A percentile compares a stretch with the other conserved stretches of the same genome.
These are phyloP conservation scores for Halcyon smyrnensis DNA, from an alignment of 2,797 vertebrate species.

Conservation along the genomic window DNA sequence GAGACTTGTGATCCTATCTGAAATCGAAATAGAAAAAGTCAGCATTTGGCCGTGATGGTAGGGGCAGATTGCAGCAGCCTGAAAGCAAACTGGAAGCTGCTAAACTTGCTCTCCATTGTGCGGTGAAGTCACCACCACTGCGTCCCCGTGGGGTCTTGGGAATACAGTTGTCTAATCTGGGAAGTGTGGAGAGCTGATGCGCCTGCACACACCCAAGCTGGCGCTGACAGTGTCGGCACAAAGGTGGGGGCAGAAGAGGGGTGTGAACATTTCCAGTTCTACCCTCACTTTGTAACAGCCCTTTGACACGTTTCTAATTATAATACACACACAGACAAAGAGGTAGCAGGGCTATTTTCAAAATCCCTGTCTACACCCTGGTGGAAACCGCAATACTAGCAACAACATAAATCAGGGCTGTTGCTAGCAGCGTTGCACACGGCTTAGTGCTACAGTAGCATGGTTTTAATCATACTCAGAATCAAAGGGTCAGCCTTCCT, in stretches of 20 bases:
- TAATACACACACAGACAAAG: slow-evolving; percentile 61
- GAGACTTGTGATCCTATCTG: slow-evolving; percentile 71
- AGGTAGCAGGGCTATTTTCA: slow-evolving; percentile 66
- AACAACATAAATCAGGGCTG: slow-evolving; percentile 68
- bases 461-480: slow-evolving; percentile 45
- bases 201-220: background rate
- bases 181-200: slow-evolving; percentile 38
- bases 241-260: background rate
- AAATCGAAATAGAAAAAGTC: slow-evolving; percentile 60
- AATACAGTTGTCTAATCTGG: slow-evolving; percentile 52
- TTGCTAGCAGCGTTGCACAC: slow-evolving; percentile 62
- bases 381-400: slow-evolving; percentile 67
- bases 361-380: slow-evolving; percentile 55
- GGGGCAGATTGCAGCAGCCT: slow-evolving; percentile 24
- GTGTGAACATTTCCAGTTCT: slow-evolving; percentile 57
- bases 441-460: slow-evolving; percentile 55
- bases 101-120: slow-evolving; percentile 23
- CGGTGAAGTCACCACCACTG: background rate
- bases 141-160: background rate
- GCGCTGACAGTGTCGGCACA: background rate
- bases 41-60: slow-evolving; percentile 36
- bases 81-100: slow-evolving; percentile 47
- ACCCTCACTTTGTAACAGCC: slow-evolving; percentile 28
- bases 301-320: slow-evolving; percentile 72
- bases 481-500: slow-evolving; percentile 68